A percentile compares a stretch with the other conserved stretches of the same genome.
These are phyloP conservation scores for Taeniopygia guttata DNA, from an alignment of 2,797 vertebrate species.

Conservation along the genomic window DNA sequence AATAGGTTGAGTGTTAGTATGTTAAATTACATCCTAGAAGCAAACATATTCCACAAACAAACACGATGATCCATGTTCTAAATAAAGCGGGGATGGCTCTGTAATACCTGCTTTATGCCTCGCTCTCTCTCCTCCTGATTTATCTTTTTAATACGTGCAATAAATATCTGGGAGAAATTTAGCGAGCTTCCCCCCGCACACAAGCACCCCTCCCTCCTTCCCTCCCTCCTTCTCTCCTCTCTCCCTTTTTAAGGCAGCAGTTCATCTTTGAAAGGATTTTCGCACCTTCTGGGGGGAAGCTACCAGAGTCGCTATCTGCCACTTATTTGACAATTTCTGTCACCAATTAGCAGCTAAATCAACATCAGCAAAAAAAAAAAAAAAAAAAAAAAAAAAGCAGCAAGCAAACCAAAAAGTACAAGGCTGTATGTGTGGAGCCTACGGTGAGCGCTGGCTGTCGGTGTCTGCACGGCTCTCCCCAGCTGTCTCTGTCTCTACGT, in stretches of 20 bases:
- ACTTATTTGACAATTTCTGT: constrained; percentile 99
- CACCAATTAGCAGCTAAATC: constrained; percentile 99
- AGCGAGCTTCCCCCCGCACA: constrained; percentile 73
- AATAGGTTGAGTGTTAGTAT: constrained; percentile 88
- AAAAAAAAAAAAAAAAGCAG: constrained; percentile 72
- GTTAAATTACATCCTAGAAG: constrained; percentile 85
- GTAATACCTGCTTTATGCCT: constrained; percentile 84
- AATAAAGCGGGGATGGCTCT: constrained; percentile 79
- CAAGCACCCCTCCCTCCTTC: neutral
- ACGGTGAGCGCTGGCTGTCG: constrained; percentile 33
- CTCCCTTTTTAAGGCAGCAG: constrained; percentile 79
- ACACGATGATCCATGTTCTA: constrained; percentile 90
- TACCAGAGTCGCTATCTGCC: constrained; percentile 90
- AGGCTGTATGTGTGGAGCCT: constrained; percentile 41
- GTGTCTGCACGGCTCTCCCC: neutral
- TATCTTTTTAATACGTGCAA: constrained; percentile 91
- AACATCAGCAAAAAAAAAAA: constrained; percentile 87
- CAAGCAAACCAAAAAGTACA: constrained; percentile 78
- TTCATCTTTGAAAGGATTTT: constrained; percentile 90
- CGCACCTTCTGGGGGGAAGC: constrained; percentile 94
- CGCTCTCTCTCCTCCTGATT: constrained; percentile 82
- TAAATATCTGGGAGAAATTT: constrained; percentile 90
- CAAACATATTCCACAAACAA: constrained; percentile 98
- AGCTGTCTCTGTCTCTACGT: neutral
- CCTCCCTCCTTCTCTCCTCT: neutral